These are phyloP conservation scores for Hemithea aestivaria DNA, from an alignment of 2,888 invertebrate genomes.

Conservation along the genomic window DNA sequence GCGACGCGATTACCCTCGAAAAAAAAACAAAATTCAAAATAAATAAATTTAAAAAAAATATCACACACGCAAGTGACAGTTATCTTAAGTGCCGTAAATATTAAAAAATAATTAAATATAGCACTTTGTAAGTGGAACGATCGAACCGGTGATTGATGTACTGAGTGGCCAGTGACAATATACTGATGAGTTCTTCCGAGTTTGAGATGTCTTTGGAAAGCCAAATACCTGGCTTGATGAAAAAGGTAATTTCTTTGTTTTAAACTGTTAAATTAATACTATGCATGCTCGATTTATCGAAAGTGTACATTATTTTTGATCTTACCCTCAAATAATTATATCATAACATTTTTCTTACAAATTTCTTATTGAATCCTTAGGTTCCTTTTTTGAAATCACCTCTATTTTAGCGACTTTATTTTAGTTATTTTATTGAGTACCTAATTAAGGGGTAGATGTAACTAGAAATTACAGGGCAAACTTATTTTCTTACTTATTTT, in stretches of 20 bases:
- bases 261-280: not conserved
- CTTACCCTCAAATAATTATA: too few relatives aligned
- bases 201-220: conserved; percentile 69
- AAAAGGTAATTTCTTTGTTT: conserved; percentile 52
- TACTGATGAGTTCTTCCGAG: conserved; percentile 59
- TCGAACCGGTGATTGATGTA: conserved; percentile 44
- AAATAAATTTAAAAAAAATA: conserved; percentile 25
- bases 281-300: too few relatives aligned
- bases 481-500: too few relatives aligned
- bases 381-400: too few relatives aligned
- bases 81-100: conserved; percentile 52
- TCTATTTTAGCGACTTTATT: too few relatives aligned
- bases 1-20: conserved; percentile 45
- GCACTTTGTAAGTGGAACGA: conserved; percentile 41
- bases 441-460: too few relatives aligned
- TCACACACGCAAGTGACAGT: conserved; percentile 52
- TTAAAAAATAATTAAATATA: conserved; percentile 45
- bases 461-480: too few relatives aligned
- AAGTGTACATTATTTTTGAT: too few relatives aligned
- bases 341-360: too few relatives aligned
- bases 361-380: too few relatives aligned
- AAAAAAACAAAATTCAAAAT: conserved; percentile 25
- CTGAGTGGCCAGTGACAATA: conserved; percentile 32
- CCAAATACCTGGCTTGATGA: conserved; percentile 64
- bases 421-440: too few relatives aligned